phyloP scores from a whole-genome alignment of 2,113 vertebrate genomes.

The Atrichornis clamosus region DNA sequence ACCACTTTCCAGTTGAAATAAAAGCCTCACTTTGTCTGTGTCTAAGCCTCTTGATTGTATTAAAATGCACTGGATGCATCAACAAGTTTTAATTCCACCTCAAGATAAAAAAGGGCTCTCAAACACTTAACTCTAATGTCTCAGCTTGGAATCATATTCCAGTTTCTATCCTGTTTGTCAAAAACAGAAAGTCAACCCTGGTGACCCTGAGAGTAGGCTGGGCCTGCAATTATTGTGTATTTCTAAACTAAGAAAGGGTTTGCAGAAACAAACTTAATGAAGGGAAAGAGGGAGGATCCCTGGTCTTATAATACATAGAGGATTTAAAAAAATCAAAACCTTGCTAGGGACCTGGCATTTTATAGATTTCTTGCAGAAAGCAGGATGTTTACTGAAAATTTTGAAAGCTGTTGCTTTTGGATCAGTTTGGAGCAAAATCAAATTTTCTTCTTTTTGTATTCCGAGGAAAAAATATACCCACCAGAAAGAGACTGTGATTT shows the following conservation, averaged over 20 bases:
- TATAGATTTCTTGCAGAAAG: neutral
- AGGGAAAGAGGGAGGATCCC: neutral
- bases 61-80: conserved; percentile 15
- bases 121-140: neutral
- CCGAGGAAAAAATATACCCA: neutral
- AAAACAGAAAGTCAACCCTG: neutral
- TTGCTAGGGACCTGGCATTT: neutral
- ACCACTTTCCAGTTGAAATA: conserved; percentile 38
- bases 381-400: neutral
- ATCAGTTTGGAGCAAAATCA: neutral
- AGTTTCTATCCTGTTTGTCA: neutral
- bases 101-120: neutral
- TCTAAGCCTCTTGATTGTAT: neutral
- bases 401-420: neutral
- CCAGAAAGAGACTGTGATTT: neutral
- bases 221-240: neutral
- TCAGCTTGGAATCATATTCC: neutral
- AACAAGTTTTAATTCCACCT: conserved; percentile 23
- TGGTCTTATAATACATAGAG: neutral
- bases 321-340: neutral
- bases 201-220: neutral
- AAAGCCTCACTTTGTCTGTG: conserved; percentile 21
- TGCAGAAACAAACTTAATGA: neutral
- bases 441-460: neutral
- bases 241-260: neutral